Evolutionary conservation across 2,797 vertebrate species (phyloP).

Genomic region (Myotis pilosus): DNA sequence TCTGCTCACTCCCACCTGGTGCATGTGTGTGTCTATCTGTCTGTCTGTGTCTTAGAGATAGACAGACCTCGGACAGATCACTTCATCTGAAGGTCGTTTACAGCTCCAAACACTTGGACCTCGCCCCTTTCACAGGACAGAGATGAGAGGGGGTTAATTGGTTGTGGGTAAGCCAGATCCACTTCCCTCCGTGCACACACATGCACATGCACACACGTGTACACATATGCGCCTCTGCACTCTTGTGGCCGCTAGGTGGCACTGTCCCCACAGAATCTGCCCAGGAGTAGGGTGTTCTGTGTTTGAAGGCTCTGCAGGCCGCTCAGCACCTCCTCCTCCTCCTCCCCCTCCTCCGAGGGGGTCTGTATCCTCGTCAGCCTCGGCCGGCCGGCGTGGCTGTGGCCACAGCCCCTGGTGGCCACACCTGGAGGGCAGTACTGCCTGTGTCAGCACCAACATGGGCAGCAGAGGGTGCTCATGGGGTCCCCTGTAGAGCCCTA

Average conservation of each 20-base stretch:
- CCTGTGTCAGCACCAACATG: neutral
- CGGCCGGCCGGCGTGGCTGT: no score
- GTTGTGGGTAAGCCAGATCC: neutral
- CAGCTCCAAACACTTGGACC: neutral
- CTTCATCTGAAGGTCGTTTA: neutral
- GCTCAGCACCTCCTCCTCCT: no score
- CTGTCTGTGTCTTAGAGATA: neutral
- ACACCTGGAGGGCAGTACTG: neutral
- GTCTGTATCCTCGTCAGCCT: neutral
- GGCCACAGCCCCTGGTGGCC: neutral
- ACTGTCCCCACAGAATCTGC: neutral
- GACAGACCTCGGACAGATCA: fast-evolving
- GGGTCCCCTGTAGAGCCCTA: neutral
- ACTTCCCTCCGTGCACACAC: neutral
- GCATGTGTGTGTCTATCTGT: fast-evolving
- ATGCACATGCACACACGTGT: neutral
- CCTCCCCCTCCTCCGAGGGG: neutral
- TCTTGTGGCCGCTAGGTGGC: slow-evolving; percentile 8
- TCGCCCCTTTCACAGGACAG: neutral
- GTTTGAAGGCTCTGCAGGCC: no score
- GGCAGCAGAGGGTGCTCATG: neutral
- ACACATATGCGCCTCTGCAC: fast-evolving
- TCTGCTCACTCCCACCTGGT: neutral
- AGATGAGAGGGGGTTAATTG: neutral
- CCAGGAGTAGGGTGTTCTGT: neutral